Conservation (phyloP, 2,888 invertebrate species). For the Rosalia funebris region DNA sequence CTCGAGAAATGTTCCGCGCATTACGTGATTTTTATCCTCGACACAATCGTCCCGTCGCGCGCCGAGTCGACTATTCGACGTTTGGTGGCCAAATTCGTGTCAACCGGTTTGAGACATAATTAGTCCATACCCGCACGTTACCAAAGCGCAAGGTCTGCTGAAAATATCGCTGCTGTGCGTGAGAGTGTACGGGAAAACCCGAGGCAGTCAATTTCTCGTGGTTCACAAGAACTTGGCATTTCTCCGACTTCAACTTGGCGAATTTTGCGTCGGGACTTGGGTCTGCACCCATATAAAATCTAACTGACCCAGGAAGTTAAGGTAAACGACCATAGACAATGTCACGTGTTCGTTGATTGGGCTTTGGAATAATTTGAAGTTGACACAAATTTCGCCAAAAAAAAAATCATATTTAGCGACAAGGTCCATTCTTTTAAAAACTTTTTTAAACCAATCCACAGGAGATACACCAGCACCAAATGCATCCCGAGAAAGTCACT, state of each 20-base stretch:
- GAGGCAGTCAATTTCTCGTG: not conserved
- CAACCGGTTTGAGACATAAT: constrained; percentile 4
- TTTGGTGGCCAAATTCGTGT: constrained; percentile 13
- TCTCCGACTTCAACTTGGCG: not conserved
- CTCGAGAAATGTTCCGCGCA: constrained; percentile 1
- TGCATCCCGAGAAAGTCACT: not conserved
- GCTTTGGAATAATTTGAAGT: not conserved
- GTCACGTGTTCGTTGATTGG: not conserved
- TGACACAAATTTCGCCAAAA: not conserved
- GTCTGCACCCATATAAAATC: not conserved
- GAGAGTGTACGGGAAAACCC: constrained; percentile 3
- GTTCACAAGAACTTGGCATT: not conserved
- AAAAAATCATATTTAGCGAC: not conserved
- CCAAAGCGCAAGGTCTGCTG: constrained; percentile 10
- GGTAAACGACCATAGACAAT: not conserved
- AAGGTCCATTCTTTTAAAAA: not conserved
- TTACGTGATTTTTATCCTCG: no score
- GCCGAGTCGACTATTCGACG: constrained; percentile 11
- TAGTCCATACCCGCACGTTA: not conserved
- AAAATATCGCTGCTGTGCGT: constrained; percentile 17
- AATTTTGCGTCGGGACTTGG: not conserved
- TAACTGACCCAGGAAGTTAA: not conserved
- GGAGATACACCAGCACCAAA: not conserved
- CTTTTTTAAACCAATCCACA: not conserved
- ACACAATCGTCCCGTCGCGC: no score